Percentiles rank a stretch among this genome's conserved stretches.
Conservation (phyloP, 2,888 invertebrate genomes). For the Drosophila nigricruria region DNA sequence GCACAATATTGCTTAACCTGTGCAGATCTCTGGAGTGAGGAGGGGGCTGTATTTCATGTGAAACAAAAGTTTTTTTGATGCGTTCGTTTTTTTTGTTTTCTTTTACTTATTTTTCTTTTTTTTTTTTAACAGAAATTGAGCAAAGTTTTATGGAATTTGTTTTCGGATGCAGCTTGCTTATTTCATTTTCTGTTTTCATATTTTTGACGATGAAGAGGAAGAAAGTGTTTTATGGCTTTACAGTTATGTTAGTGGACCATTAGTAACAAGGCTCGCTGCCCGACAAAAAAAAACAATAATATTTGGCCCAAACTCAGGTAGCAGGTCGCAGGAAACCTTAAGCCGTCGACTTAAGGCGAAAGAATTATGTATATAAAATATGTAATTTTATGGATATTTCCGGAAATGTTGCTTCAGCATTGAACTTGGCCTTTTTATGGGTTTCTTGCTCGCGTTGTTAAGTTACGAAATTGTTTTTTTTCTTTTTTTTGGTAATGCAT, state of each 20-base stretch:
- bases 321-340: background rate
- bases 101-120: background rate
- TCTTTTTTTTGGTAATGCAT: background rate
- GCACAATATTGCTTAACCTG: slow-evolving; percentile 1
- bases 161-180: slow-evolving; percentile 39
- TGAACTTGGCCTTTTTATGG: slow-evolving; percentile 1
- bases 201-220: slow-evolving; percentile 6
- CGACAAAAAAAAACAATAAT: background rate
- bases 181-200: slow-evolving; percentile 17
- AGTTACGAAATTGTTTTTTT: background rate
- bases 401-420: background rate
- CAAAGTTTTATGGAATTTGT: slow-evolving; percentile 68
- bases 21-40: background rate
- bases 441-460: background rate
- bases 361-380: background rate
- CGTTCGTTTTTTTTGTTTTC: slow-evolving; percentile 13
- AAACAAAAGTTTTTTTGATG: slow-evolving; percentile 58
- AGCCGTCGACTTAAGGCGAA: background rate
- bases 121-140: slow-evolving; percentile 28
- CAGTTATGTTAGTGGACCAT: slow-evolving; percentile 2
- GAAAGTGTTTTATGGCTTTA: slow-evolving; percentile 48
- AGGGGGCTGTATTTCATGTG: slow-evolving; percentile 33
- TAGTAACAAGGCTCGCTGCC: background rate
- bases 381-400: background rate
- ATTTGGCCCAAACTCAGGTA: background rate